These are phyloP conservation scores for Perca flavescens DNA, from an alignment of 2,113 vertebrate species.

Conservation along the genomic window DNA sequence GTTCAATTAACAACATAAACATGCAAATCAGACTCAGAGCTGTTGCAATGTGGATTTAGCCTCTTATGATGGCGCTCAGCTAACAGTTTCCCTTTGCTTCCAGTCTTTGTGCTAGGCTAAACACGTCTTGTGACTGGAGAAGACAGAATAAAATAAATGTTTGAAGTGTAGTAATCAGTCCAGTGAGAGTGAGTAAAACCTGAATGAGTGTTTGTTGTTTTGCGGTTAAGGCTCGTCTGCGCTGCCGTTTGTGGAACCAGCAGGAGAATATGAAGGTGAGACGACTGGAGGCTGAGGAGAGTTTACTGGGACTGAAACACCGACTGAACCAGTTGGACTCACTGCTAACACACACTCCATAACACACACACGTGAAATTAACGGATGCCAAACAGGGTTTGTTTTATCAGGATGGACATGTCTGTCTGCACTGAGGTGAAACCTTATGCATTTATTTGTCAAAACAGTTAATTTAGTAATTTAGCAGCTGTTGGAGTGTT, in stretches of 20 bases:
- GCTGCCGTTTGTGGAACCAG: slow-evolving; percentile 27
- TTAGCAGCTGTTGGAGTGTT: no score
- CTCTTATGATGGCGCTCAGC: neutral
- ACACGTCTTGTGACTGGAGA: neutral
- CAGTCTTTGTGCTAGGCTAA: neutral
- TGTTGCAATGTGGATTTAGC: no score
- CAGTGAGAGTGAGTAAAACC: neutral
- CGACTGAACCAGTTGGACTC: slow-evolving; percentile 47
- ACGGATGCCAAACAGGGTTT: no score
- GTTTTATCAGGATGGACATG: no score
- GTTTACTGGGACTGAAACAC: slow-evolving; percentile 12
- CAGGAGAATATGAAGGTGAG: slow-evolving; percentile 30
- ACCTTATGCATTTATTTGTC: no score
- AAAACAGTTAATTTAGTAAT: no score
- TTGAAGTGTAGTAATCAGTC: no score
- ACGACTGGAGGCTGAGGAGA: slow-evolving; percentile 9
- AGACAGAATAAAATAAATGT: neutral
- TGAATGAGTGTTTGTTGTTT: neutral
- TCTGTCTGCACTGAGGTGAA: no score
- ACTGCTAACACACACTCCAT: slow-evolving; percentile 27
- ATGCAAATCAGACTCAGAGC: no score
- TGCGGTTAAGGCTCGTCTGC: slow-evolving; percentile 32
- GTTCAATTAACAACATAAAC: no score
- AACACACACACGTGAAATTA: neutral
- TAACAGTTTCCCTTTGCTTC: neutral